Percentiles rank a stretch among this genome's conserved stretches.
These are phyloP conservation scores for Catocala nupta DNA, from an alignment of 2,888 invertebrate species.

Conservation along the genomic window DNA sequence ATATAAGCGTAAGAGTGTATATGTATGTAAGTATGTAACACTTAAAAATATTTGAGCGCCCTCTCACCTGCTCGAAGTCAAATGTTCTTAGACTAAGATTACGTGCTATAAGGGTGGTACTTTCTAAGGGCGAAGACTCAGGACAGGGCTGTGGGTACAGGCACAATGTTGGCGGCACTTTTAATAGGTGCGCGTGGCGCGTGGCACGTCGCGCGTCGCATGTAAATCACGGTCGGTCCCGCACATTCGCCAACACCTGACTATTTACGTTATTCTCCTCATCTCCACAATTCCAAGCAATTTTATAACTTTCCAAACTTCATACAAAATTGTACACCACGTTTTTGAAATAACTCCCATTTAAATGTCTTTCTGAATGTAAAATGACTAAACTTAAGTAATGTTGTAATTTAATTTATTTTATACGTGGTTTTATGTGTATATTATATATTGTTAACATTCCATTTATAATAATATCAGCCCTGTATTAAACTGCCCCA, in stretches of 20 bases:
- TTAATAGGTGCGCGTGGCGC: conserved; percentile 70
- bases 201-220: conserved; percentile 60
- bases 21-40: too few relatives aligned
- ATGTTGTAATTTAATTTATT: too few relatives aligned
- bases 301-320: conserved; percentile 78
- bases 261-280: conserved; percentile 72
- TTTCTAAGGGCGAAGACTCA: conserved; percentile 43
- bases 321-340: conserved; percentile 65
- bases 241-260: conserved; percentile 70
- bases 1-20: too few relatives aligned
- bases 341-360: conserved; percentile 71
- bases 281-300: conserved; percentile 65
- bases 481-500: too few relatives aligned
- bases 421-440: too few relatives aligned
- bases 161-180: conserved; percentile 64
- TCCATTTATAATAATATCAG: too few relatives aligned
- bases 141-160: conserved; percentile 12
- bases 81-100: conserved; percentile 27
- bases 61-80: neutral
- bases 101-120: conserved; percentile 26
- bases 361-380: conserved; percentile 51
- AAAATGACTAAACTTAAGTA: conserved; percentile 45
- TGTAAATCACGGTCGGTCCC: conserved; percentile 69
- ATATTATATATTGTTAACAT: too few relatives aligned
- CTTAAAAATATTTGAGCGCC: too few relatives aligned